phyloP scores from a whole-genome alignment of 2,113 vertebrate species.

The rabbit (Oryctolagus cuniculus) region DNA sequence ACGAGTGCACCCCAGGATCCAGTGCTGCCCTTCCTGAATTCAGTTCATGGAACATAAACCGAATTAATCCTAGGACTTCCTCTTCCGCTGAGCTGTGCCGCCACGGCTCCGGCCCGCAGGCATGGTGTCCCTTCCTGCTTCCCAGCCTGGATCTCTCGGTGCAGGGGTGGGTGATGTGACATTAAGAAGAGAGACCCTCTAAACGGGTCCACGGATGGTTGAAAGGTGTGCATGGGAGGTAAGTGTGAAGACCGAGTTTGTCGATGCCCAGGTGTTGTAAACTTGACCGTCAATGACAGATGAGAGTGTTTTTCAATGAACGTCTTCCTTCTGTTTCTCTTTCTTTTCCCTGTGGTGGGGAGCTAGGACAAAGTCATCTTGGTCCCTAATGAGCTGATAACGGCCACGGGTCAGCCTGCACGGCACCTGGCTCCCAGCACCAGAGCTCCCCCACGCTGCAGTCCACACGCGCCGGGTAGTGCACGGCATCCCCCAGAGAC shows the following conservation, averaged over 20 bases:
- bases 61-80: slow-evolving; percentile 85
- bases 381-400: slow-evolving; percentile 43
- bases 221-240: background rate
- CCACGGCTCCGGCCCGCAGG: slow-evolving; percentile 85
- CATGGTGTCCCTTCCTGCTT: slow-evolving; percentile 86
- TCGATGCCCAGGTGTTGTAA: background rate
- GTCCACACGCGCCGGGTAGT: background rate
- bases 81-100: slow-evolving; percentile 87
- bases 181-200: slow-evolving; percentile 1
- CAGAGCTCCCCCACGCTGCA: background rate
- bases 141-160: slow-evolving; percentile 68
- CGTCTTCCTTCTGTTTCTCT: background rate
- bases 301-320: background rate
- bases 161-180: background rate
- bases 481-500: background rate
- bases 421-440: background rate
- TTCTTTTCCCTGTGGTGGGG: background rate
- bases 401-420: background rate
- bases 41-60: slow-evolving; percentile 84
- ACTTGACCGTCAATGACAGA: background rate
- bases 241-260: slow-evolving; percentile 45
- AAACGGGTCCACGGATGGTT: background rate
- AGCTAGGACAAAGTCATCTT: background rate
- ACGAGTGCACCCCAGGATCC: background rate
- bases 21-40: slow-evolving; percentile 76